A percentile compares a stretch with the other conserved stretches of the same genome.
Evolutionary conservation across 1,140 invertebrate species (phyloP).

Genomic region (Polypedilum pembai): DNA sequence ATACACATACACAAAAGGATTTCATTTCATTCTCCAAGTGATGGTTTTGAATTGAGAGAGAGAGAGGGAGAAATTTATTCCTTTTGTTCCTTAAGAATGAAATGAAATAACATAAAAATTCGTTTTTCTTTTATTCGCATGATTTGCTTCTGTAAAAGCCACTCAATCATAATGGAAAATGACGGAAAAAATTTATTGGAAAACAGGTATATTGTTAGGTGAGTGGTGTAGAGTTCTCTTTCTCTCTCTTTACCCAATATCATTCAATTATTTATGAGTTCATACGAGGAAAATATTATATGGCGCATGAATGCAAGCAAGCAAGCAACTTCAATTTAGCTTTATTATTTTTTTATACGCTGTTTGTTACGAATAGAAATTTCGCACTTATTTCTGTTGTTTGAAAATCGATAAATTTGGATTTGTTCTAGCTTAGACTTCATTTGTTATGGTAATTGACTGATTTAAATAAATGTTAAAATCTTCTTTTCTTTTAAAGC

Average conservation of each 20-base stretch:
- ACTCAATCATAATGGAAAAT: conserved; percentile 28
- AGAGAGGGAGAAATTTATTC: neutral
- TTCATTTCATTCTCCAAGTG: neutral
- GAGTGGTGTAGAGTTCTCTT: neutral
- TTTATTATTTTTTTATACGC: too few species aligned
- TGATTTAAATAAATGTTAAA: too few species aligned
- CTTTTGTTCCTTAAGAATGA: neutral
- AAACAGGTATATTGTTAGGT: neutral
- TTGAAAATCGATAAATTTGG: too few species aligned
- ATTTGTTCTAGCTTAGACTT: too few species aligned
- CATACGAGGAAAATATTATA: too few species aligned
- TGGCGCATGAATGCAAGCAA: too few species aligned
- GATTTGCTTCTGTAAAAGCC: conserved; percentile 28
- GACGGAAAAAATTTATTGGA: conserved; percentile 24
- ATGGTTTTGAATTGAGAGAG: neutral
- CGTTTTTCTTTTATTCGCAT: conserved; percentile 27
- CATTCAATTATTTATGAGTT: conserved; percentile 27
- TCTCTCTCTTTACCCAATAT: neutral
- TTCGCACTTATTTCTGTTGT: too few species aligned
- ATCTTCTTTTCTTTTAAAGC: too few species aligned
- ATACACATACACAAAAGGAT: neutral
- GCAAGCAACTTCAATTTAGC: too few species aligned
- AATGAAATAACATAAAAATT: conserved; percentile 24
- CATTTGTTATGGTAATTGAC: too few species aligned
- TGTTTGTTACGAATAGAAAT: too few species aligned